Evolutionary conservation across 2,888 invertebrate species (phyloP).

Genomic region (Antheraea yamamai): DNA sequence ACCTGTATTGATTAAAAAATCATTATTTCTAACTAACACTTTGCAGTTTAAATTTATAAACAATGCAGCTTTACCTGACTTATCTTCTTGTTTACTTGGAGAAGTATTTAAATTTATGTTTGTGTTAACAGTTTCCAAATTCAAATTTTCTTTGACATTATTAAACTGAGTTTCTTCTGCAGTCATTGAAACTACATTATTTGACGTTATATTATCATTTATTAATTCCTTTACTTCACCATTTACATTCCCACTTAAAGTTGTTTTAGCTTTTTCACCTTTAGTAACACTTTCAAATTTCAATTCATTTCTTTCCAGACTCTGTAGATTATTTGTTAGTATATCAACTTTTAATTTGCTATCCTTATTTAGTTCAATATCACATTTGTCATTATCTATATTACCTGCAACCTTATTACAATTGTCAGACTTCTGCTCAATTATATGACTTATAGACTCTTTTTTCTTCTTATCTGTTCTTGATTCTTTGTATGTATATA

Average conservation of each 20-base stretch:
- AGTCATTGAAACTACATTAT: neutral
- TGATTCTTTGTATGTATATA: slow-evolving; percentile 66
- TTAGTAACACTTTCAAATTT: neutral
- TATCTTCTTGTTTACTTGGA: neutral
- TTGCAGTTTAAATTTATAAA: neutral
- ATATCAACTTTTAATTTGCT: neutral
- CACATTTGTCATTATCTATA: neutral
- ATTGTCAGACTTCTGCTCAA: slow-evolving; percentile 6
- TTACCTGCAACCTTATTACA: neutral
- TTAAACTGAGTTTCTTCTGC: neutral
- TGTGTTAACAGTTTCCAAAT: neutral
- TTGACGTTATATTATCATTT: neutral
- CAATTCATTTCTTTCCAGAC: neutral
- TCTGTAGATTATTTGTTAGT: neutral
- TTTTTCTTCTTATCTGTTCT: slow-evolving; percentile 12
- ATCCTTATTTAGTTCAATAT: neutral
- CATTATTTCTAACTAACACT: too few relatives aligned
- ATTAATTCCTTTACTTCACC: neutral
- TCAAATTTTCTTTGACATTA: neutral
- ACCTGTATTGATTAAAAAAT: too few relatives aligned
- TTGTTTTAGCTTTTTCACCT: neutral
- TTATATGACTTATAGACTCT: neutral
- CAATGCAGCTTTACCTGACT: neutral
- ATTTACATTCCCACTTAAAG: neutral
- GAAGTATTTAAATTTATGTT: neutral